phyloP scores from a whole-genome alignment of 2,888 invertebrate species.

The Rhagonycha fulva region DNA sequence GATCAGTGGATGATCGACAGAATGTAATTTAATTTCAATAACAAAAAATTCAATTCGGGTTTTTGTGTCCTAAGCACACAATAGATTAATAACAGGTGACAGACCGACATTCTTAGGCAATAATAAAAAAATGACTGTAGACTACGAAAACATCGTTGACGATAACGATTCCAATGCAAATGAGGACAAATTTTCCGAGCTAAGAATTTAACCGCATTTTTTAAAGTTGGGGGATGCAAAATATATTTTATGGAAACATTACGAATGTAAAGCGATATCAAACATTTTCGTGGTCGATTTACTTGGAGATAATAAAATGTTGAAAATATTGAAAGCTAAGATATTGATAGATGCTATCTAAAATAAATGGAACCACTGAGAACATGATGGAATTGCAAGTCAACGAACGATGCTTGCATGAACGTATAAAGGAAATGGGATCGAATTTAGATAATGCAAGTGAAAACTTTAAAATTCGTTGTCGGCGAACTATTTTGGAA shows the following conservation, averaged over 20 bases:
- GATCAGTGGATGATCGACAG: no score
- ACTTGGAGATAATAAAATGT: neutral
- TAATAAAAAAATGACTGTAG: neutral
- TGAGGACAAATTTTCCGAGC: neutral
- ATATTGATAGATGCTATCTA: neutral
- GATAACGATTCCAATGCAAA: neutral
- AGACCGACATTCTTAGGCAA: neutral
- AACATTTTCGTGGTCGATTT: neutral
- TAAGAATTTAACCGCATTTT: neutral
- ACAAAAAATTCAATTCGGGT: neutral
- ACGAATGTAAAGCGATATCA: neutral
- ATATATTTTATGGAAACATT: neutral
- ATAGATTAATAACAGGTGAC: neutral
- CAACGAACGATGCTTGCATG: neutral
- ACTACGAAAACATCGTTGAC: neutral
- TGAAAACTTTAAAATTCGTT: neutral
- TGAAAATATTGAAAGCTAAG: neutral
- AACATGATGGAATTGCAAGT: neutral
- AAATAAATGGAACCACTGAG: neutral
- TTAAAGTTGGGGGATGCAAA: neutral
- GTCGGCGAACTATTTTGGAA: neutral
- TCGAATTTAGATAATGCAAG: neutral
- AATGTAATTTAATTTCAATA: neutral
- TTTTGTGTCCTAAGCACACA: neutral
- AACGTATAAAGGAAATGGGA: neutral